These are phyloP conservation scores for Aleiodes sp. DNA, from an alignment of 1,140 invertebrate species.

Conservation along the genomic window DNA sequence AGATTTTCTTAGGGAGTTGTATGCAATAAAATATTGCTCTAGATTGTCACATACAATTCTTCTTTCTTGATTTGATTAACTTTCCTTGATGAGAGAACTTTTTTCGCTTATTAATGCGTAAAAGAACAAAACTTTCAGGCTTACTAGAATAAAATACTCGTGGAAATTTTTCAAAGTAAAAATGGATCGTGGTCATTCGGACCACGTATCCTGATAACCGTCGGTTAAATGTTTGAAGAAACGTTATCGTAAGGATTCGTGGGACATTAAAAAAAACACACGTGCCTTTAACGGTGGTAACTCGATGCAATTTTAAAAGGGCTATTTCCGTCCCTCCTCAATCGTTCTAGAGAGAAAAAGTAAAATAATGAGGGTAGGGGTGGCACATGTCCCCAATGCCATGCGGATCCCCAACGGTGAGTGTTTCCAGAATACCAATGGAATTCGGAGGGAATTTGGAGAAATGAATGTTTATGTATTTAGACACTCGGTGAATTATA, in stretches of 20 bases:
- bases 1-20: not conserved
- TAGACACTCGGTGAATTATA: slow-evolving; percentile 24
- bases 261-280: slow-evolving; percentile 65
- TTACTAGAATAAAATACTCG: slow-evolving; percentile 20
- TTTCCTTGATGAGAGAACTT: too few species aligned
- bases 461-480: slow-evolving; percentile 18
- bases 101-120: not conserved
- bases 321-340: slow-evolving; percentile 57
- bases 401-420: slow-evolving; percentile 46
- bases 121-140: not conserved
- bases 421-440: slow-evolving; percentile 57
- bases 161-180: slow-evolving; percentile 20
- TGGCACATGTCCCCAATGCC: slow-evolving; percentile 65
- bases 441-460: not conserved
- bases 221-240: slow-evolving; percentile 65
- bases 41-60: slow-evolving; percentile 11
- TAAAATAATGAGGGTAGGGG: slow-evolving; percentile 46
- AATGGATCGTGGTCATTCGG: slow-evolving; percentile 54
- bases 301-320: slow-evolving; percentile 66
- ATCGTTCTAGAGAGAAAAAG: slow-evolving; percentile 33
- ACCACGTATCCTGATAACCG: slow-evolving; percentile 61
- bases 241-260: slow-evolving; percentile 63
- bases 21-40: not conserved
- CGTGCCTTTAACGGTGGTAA: slow-evolving; percentile 60
- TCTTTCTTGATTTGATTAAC: slow-evolving; percentile 1